These are phyloP conservation scores for Pantherophis alleghaniensis DNA, from an alignment of 2,797 vertebrate genomes.

Conservation along the genomic window DNA sequence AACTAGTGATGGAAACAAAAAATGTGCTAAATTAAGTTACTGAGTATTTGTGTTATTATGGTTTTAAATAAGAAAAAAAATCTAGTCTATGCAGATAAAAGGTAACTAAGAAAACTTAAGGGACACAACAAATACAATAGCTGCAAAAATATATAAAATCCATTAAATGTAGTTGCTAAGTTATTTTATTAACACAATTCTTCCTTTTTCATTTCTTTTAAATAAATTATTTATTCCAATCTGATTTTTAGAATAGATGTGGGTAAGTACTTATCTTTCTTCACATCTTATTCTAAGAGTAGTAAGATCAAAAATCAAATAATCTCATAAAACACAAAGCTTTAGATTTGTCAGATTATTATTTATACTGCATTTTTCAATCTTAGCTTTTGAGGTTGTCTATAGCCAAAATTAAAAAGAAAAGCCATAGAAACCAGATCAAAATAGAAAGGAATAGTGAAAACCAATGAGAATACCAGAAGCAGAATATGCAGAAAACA, in stretches of 20 bases:
- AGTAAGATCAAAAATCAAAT: not conserved
- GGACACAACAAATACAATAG: not conserved
- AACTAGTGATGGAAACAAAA: constrained; percentile 59
- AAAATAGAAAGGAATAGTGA: not conserved
- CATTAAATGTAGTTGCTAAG: not conserved
- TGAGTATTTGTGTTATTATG: constrained; percentile 61
- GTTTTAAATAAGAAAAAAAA: not conserved
- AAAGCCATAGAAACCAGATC: not conserved
- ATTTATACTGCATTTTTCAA: not conserved
- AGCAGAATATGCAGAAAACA: not conserved
- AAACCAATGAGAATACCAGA: not conserved
- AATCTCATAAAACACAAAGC: not conserved
- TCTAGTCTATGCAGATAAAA: not conserved
- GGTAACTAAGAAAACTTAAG: not conserved
- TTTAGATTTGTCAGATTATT: not conserved
- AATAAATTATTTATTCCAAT: not conserved
- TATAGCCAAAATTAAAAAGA: not conserved
- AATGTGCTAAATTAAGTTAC: constrained; percentile 65
- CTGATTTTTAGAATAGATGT: not conserved
- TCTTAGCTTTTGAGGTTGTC: not conserved
- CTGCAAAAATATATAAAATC: not conserved
- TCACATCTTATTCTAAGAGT: not conserved
- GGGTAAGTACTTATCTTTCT: not conserved
- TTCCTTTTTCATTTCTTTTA: not conserved
- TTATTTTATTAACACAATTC: not conserved